These are phyloP conservation scores for Coracias cyanogaster DNA, from an alignment of 2,797 vertebrate species.

Conservation along the genomic window DNA sequence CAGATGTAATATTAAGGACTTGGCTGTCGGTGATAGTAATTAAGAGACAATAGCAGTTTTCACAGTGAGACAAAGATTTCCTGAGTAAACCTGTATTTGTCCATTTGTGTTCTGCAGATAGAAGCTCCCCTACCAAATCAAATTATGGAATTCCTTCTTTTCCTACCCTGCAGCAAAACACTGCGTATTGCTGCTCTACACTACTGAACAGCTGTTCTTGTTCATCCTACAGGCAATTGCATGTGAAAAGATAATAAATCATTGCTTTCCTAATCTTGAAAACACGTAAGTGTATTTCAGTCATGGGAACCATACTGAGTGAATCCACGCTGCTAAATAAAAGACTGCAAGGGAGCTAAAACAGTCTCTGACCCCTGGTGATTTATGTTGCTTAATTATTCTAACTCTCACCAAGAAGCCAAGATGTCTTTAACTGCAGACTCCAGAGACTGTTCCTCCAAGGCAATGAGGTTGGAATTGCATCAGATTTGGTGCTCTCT, in stretches of 20 bases:
- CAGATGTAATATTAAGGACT: conserved; percentile 35
- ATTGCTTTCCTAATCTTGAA: conserved; percentile 35
- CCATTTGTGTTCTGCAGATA: background rate
- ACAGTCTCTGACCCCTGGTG: background rate
- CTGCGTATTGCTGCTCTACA: conserved; percentile 22
- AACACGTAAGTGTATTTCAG: background rate
- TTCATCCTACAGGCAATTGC: conserved; percentile 59
- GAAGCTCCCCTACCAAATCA: conserved; percentile 37
- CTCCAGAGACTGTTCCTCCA: background rate
- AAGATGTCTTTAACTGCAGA: background rate
- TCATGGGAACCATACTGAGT: background rate
- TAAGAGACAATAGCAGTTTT: conserved; percentile 50
- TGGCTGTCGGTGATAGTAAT: background rate
- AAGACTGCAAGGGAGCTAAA: background rate
- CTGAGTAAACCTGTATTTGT: conserved; percentile 44
- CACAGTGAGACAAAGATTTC: conserved; percentile 37
- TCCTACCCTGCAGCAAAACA: conserved; percentile 52
- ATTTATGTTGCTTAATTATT: conserved; percentile 21
- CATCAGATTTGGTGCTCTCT: background rate
- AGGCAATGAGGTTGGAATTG: background rate
- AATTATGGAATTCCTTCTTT: conserved; percentile 50
- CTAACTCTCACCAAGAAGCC: background rate
- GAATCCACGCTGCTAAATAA: conserved; percentile 17
- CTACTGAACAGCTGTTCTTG: conserved; percentile 59
- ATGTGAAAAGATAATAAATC: conserved; percentile 67